A percentile compares a stretch with the other conserved stretches of the same genome.
phyloP scores from a whole-genome alignment of 1,140 invertebrate genomes.

The Heliconius melpomene region DNA sequence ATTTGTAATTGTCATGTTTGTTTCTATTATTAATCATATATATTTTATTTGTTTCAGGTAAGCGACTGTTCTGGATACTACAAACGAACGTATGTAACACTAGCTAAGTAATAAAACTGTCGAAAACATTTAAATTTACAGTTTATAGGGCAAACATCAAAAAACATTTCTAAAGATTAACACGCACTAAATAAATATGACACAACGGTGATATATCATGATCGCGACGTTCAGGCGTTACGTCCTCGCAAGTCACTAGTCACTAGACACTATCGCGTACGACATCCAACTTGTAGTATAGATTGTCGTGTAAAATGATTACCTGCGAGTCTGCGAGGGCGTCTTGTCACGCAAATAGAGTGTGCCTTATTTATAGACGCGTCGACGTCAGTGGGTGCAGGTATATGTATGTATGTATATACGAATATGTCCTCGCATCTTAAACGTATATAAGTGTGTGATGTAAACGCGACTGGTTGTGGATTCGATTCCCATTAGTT shows the following conservation, averaged over 20 bases:
- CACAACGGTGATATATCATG: constrained; percentile 30
- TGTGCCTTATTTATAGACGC: constrained; percentile 40
- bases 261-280: neutral
- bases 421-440: constrained; percentile 11
- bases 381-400: constrained; percentile 36
- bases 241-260: constrained; percentile 22
- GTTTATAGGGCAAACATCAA: constrained; percentile 17
- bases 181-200: constrained; percentile 25
- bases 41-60: constrained; percentile 37
- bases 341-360: constrained; percentile 38
- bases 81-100: neutral
- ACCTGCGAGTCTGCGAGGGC: constrained; percentile 36
- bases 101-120: neutral
- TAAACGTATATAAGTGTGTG: neutral
- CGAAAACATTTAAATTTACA: constrained; percentile 25
- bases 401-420: neutral
- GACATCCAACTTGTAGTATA: constrained; percentile 18
- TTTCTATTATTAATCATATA: constrained; percentile 11
- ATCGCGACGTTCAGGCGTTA: constrained; percentile 25
- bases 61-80: neutral
- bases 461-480: too few species aligned
- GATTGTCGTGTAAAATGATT: constrained; percentile 25
- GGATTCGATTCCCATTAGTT: too few species aligned
- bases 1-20: neutral
- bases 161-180: constrained; percentile 25